Percentiles rank a stretch among this genome's conserved stretches.
phyloP scores from a whole-genome alignment of 1,140 invertebrate genomes.

The Druon quercuslanigerum region DNA sequence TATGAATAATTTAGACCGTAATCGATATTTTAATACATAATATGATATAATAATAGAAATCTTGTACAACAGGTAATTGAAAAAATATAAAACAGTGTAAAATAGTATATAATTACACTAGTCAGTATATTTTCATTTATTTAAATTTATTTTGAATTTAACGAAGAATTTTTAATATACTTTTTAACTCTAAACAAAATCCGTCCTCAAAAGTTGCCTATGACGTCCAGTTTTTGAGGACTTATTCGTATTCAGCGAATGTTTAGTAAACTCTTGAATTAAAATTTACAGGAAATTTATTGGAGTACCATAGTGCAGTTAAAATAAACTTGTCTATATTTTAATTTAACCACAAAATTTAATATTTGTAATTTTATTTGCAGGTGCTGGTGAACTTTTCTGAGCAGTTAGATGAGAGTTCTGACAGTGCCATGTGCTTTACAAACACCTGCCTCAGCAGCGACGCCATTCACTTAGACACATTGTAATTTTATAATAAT shows the following conservation, averaged over 20 bases:
- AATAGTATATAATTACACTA: slow-evolving; percentile 10
- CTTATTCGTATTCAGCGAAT: not conserved
- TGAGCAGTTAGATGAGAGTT: slow-evolving; percentile 63
- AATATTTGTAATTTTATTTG: slow-evolving; percentile 33
- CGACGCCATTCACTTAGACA: slow-evolving; percentile 68
- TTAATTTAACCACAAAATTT: slow-evolving; percentile 18
- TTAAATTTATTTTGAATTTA: slow-evolving; percentile 10
- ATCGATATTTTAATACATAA: no score
- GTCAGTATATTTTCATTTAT: slow-evolving; percentile 16
- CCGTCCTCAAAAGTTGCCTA: not conserved
- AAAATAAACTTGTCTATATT: no score
- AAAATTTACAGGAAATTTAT: slow-evolving; percentile 35
- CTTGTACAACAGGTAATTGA: no score
- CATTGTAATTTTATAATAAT: slow-evolving; percentile 51
- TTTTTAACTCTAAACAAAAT: not conserved
- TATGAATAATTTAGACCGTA: no score
- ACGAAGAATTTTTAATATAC: not conserved
- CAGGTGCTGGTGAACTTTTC: slow-evolving; percentile 71
- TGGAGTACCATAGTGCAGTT: no score
- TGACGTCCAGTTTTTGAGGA: slow-evolving; percentile 4
- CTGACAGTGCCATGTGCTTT: slow-evolving; percentile 51
- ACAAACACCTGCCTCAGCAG: slow-evolving; percentile 56
- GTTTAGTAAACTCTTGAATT: not conserved
- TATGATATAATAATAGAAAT: no score
- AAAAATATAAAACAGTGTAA: no score